Conservation (phyloP, 2,888 invertebrate genomes). For the Chloromyia formosa region DNA sequence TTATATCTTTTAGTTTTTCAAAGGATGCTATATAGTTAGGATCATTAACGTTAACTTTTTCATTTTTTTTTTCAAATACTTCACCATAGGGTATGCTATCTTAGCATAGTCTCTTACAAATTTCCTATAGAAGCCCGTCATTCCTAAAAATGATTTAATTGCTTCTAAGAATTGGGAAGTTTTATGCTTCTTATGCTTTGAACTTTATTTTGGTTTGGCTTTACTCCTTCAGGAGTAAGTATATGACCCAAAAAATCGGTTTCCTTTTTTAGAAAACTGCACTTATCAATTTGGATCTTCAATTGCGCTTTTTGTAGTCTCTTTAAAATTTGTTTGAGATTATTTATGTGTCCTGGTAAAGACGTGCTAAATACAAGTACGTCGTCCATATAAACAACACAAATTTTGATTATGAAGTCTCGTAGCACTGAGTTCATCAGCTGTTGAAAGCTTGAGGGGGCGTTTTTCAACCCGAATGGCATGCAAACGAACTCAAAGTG, state of each 20-base stretch:
- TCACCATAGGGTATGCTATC: conserved; percentile 24
- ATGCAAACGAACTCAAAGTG: conserved; percentile 56
- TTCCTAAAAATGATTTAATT: background rate
- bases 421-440: conserved; percentile 47
- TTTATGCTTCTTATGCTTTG: conserved; percentile 51
- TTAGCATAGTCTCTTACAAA: background rate
- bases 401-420: conserved; percentile 50
- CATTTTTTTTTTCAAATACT: background rate
- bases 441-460: conserved; percentile 54
- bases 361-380: conserved; percentile 1
- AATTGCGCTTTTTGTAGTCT: background rate
- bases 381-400: conserved; percentile 48
- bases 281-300: conserved; percentile 21
- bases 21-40: conserved; percentile 12
- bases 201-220: conserved; percentile 55
- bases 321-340: background rate
- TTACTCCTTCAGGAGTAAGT: conserved; percentile 54
- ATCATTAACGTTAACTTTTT: background rate
- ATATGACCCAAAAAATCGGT: conserved; percentile 53
- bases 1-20: conserved; percentile 19
- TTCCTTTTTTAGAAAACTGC: background rate
- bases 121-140: background rate
- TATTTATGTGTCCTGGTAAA: background rate
- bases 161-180: conserved; percentile 40
- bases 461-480: conserved; percentile 60